Evolutionary conservation across 2,888 invertebrate species (phyloP).

Genomic region (Eupithecia abbreviata): DNA sequence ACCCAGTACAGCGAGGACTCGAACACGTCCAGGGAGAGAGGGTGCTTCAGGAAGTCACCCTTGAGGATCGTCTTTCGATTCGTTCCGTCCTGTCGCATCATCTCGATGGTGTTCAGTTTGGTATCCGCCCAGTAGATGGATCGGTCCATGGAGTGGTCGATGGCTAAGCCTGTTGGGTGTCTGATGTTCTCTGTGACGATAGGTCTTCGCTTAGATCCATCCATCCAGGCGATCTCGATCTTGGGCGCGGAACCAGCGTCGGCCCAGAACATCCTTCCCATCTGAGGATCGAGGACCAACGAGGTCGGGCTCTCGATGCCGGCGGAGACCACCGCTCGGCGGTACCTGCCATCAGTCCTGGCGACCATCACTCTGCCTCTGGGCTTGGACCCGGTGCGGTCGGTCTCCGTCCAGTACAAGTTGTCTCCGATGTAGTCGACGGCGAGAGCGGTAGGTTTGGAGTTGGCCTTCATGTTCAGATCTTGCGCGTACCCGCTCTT

Average conservation of each 20-base stretch:
- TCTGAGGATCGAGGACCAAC: constrained; percentile 93
- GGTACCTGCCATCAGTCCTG: constrained; percentile 94
- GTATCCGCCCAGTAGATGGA: constrained; percentile 98
- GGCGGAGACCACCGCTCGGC: constrained; percentile 90
- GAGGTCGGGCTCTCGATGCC: constrained; percentile 94
- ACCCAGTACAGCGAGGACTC: constrained; percentile 97
- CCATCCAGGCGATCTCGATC: constrained; percentile 98
- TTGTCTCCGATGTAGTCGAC: constrained; percentile 97
- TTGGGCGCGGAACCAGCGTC: constrained; percentile 96
- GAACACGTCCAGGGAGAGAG: constrained; percentile 95
- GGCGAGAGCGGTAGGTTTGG: constrained; percentile 94
- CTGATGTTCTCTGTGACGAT: constrained; percentile 92
- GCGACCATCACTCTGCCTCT: constrained; percentile 93
- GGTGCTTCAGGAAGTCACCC: constrained; percentile 90
- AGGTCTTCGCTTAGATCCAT: constrained; percentile 93
- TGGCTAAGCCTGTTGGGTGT: constrained; percentile 94
- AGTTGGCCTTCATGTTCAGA: constrained; percentile 91
- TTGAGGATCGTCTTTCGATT: constrained; percentile 88
- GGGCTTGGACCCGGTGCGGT: constrained; percentile 89
- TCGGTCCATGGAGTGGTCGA: constrained; percentile 95
- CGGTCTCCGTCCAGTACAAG: constrained; percentile 96
- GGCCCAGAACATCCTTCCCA: constrained; percentile 96
- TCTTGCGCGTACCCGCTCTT: constrained; percentile 94
- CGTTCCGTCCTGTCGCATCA: constrained; percentile 91
- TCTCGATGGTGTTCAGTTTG: constrained; percentile 95